Conservation (phyloP, 2,888 invertebrate genomes). For the Noctua pronuba region DNA sequence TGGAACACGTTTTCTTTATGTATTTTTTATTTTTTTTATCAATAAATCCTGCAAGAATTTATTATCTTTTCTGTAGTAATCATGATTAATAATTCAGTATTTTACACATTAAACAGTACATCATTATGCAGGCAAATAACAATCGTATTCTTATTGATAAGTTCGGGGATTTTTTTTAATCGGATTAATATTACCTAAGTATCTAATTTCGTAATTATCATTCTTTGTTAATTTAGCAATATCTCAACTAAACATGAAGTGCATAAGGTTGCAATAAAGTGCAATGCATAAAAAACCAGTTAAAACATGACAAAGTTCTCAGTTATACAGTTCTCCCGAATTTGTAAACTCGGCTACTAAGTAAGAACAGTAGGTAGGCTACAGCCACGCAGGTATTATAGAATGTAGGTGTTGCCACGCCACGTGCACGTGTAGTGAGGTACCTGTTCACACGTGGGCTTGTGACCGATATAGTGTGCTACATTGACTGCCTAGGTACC, state of each 20-base stretch:
- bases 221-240: background rate
- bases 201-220: background rate
- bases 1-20: background rate
- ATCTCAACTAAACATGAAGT: no score
- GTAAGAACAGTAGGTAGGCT: background rate
- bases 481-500: conserved; percentile 2
- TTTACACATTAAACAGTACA: background rate
- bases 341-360: background rate
- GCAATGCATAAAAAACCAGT: no score
- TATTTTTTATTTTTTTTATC: background rate
- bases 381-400: background rate
- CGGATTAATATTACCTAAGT: background rate
- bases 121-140: background rate
- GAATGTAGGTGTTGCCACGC: background rate
- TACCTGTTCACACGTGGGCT: conserved; percentile 4
- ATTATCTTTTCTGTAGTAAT: conserved; percentile 6
- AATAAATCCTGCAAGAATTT: background rate
- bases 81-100: background rate
- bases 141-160: background rate
- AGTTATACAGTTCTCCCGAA: background rate
- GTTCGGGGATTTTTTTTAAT: background rate
- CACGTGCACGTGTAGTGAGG: background rate
- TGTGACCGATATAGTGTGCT: background rate
- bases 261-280: no score
- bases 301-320: background rate